Evolutionary conservation across 2,888 invertebrate species (phyloP).

Genomic region (Nemoura dubitans): DNA sequence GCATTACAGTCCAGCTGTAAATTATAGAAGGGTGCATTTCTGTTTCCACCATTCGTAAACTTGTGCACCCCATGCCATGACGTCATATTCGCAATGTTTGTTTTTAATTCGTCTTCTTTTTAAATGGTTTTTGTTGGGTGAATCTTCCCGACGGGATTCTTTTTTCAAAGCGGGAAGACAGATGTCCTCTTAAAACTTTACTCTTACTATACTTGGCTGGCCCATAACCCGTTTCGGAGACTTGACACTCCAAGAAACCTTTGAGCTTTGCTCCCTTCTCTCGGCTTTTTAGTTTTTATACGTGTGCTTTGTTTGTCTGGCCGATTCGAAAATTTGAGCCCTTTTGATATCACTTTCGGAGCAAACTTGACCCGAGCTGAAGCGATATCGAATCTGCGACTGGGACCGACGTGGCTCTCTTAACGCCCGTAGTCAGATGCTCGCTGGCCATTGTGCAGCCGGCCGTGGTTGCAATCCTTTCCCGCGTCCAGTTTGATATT

Average conservation of each 20-base stretch:
- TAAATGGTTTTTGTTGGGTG: slow-evolving; percentile 39
- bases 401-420: neutral
- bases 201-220: neutral
- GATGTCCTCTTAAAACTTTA: slow-evolving; percentile 42
- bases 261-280: slow-evolving; percentile 20
- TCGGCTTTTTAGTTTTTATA: neutral
- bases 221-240: slow-evolving; percentile 18
- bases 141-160: slow-evolving; percentile 2
- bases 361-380: neutral
- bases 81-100: slow-evolving; percentile 32
- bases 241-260: slow-evolving; percentile 19
- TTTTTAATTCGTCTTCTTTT: slow-evolving; percentile 42
- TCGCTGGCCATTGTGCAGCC: neutral
- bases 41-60: slow-evolving; percentile 12
- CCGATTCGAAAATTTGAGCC: neutral
- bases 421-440: neutral
- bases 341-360: neutral
- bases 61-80: slow-evolving; percentile 16
- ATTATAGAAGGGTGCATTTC: slow-evolving; percentile 12
- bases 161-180: slow-evolving; percentile 31
- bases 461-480: neutral
- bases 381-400: neutral
- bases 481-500: neutral
- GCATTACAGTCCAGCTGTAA: neutral
- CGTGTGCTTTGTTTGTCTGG: neutral